Evolutionary conservation across 1,140 invertebrate species (phyloP), one percentile per base, ranked within the genome.

Genomic region (Cryptotermes secundus): DNA sequence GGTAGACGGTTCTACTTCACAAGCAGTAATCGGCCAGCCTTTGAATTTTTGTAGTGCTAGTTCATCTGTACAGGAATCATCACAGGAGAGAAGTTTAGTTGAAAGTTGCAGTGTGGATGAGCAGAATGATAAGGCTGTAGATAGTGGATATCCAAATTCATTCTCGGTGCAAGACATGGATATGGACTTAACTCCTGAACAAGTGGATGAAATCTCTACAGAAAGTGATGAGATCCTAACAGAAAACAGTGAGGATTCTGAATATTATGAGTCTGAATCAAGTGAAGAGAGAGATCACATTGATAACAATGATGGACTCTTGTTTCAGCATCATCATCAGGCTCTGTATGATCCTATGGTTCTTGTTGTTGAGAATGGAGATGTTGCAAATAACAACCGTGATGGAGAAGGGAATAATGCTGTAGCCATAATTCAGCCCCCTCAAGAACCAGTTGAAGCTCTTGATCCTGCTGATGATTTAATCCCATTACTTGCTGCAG

Each of bases 311-410:
- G n/a, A 79, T 22, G n/a, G 26, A n/a, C 80, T 36, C 4, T 26
- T 81, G 79, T 45, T 81, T 36, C 84, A 53, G 4, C 24, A 34
- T 19, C 35, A 34, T 35, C 34, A 36, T 24, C n/a, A 81, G 42
- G 72, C 34, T 34, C 35, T 83, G 53, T 81, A 26, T 16, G n/a
- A 45, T 14, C 36, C 38, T n/a, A 80, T 65, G 79, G 82, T 1
- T 59, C 34, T 81, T 65, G 72, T 36, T 38, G 90, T 92, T 12
- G 90, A 92, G 88, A 92, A 92, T 86, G 91, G 91, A 12, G 91
- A 92, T 87, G 87, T 92, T 19, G 91, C 89, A 7, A 92, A 92
- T 86, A 92, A 92, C 86, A 92, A 92, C 86, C 88, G 91, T 45
- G 91, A 92, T 86, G 88, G 87, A 3, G 91, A 92, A 87, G 91